Base-by-base conservation (phyloP, 2,797 vertebrate species). In the Allobates femoralis region DNA sequence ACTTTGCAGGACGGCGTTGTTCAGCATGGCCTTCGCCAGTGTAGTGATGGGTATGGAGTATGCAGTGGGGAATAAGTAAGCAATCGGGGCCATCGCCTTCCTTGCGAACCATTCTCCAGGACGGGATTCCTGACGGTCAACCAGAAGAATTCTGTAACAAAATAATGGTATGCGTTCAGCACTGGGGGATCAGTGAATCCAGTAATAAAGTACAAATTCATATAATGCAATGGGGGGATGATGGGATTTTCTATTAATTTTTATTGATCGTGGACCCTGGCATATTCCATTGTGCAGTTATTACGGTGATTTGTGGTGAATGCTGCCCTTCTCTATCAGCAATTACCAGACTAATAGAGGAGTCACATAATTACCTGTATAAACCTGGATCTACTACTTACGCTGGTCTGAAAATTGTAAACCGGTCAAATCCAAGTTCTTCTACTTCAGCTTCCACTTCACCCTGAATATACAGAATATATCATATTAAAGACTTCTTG, bases 321-420 rank as follows among this genome's bases (percentile, higher is more conserved):
- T 19, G 19, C 66, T 37, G 62, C n/a, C n/a, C n/a, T n/a, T n/a
- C n/a, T n/a, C n/a, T n/a, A n/a, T n/a, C n/a, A n/a, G n/a, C 66
- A 69, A 69, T 69, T 69, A 69, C 3, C 14, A 34, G 5, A 69
- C 34, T 30, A 46, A 26, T 74, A 46, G 12, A 74, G 71, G 50
- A 14, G 26, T 21, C 21, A 32, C 28, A 30, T 30, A 77, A 77
- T 26, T 37, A 4, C n/a, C n/a, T n/a, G n/a, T n/a, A n/a, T n/a
- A n/a, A n/a, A n/a, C n/a, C n/a, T n/a, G n/a, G n/a, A n/a, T n/a
- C n/a, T n/a, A n/a, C 51, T 60, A 91, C 94, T 94, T 90, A 96
- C 96, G 93, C 96, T 37, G 96, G 96, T 88, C 96, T 94, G 90
- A 96, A 97, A 88, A 96, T 41, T 0, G 94, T 88, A 10, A 90